Evolutionary conservation across 2,113 vertebrate genomes (phyloP), one percentile per base, ranked within the genome.

Genomic region (Paradoxurus hermaphroditus): DNA sequence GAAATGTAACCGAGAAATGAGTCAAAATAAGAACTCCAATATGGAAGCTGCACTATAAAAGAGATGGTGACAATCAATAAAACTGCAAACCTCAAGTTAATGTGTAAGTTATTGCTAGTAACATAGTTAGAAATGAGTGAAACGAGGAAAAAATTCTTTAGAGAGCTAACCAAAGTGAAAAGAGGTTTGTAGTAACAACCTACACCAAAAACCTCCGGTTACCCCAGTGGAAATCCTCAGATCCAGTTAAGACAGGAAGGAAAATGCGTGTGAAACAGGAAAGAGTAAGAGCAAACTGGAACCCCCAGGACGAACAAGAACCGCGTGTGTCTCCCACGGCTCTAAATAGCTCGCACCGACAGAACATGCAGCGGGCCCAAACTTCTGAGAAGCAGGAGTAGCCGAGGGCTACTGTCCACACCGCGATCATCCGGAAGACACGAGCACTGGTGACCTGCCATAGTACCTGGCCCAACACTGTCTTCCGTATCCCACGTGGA

Each of bases 121-220:
- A 91, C n/a, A n/a, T 79, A 73, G 73, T 70, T 88, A 56, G 25
- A 96, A 49, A 95, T 67, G 39, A 96, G 83, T 79, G 56, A 93
- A 91, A 93, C 77, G 56, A 91, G 31, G 79, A 53, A 78, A 44
- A 72, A 86, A 63, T 15, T 84, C 68, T 79, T 88, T 73, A 82
- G 85, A 72, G 44, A 91, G 27, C 14, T 89, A 96, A 86, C 16
- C 78, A 92, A 95, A 88, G 63, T 25, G 56, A 92, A 73, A 92
- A 46, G 36, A 78, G 78, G 82, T 21, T 34, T 70, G 11, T 79
- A 78, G 15, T 14, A 63, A 41, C 94, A 79, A 68, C 1, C 15
- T 51, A 82, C 11, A 84, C 49, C 11, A 36, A 31, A 63, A 88
- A 18, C 7, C 34, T 95, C 29, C 86, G n/a, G 15, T 79, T 73